These are phyloP conservation scores for Rhamphomyia laevipes DNA, from an alignment of 2,888 invertebrate genomes.

Conservation along the genomic window DNA sequence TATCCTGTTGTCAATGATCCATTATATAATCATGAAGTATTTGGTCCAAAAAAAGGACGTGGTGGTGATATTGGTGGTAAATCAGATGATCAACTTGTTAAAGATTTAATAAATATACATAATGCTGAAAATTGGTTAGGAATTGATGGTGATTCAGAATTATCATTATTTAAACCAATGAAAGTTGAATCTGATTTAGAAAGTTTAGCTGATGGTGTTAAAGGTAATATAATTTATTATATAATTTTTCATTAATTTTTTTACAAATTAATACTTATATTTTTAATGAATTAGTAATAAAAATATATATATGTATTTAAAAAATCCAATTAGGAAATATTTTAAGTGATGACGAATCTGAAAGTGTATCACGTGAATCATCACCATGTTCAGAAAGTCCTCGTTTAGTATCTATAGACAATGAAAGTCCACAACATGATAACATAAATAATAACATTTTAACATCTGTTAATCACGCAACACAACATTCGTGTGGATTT, in stretches of 20 bases:
- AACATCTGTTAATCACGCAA: background rate
- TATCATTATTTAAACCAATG: slow-evolving; percentile 64
- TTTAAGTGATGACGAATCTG: slow-evolving; percentile 50
- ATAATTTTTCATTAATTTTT: slow-evolving; percentile 18
- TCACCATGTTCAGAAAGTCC: slow-evolving; percentile 59
- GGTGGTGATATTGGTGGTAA: slow-evolving; percentile 80
- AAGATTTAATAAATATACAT: slow-evolving; percentile 82
- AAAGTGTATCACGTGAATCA: slow-evolving; percentile 56
- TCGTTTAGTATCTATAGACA: slow-evolving; percentile 17
- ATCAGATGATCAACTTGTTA: slow-evolving; percentile 76
- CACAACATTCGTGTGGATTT: background rate
- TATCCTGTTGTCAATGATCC: slow-evolving; percentile 97
- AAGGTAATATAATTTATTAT: slow-evolving; percentile 30
- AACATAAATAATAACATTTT: background rate
- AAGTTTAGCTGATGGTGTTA: slow-evolving; percentile 18
- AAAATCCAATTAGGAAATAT: slow-evolving; percentile 17
- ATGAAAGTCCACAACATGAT: slow-evolving; percentile 18
- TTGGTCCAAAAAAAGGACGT: slow-evolving; percentile 87
- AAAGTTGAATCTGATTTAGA: slow-evolving; percentile 55
- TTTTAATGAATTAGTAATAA: no score
- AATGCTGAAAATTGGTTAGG: slow-evolving; percentile 92
- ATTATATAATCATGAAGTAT: slow-evolving; percentile 90
- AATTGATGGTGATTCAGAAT: slow-evolving; percentile 76
- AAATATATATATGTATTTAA: no score
- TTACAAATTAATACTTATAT: background rate